Evolutionary conservation across 2,888 invertebrate species (phyloP), one percentile per base, ranked within the genome.

Genomic region (Suillia variegata): DNA sequence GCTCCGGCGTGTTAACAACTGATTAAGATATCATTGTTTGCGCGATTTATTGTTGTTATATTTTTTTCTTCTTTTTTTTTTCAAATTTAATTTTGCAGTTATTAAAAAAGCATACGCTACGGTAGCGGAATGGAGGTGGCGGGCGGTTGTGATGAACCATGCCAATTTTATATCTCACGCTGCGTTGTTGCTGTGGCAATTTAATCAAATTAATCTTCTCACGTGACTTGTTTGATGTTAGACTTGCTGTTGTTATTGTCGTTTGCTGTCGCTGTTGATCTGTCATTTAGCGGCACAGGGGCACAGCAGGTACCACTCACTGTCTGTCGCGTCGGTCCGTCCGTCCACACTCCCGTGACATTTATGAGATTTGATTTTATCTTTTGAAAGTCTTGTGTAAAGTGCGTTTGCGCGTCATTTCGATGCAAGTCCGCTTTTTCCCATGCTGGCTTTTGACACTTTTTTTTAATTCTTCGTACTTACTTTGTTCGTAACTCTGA

Each of bases 151-250:
- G 47, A 8, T 26, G 26, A 26, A 51, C 54, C 38, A 5, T 22
- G n/a, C n/a, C n/a, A n/a, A n/a, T 60, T 26, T 26, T 47, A 58
- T 52, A 58, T 66, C 62, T 62, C 77, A 69, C 59, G 74, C 69
- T 69, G 71, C 56, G 70, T 66, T n/a, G 75, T 78, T 74, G 71
- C 76, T 71, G 71, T 76, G 76, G 70, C 70, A 76, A 77, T 75
- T 70, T 78, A 77, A 75, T 77, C 71, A 78, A 77, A 77, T 78
- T 78, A 76, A 71, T 71, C 68, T 76, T 75, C 78, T 74, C 77
- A 75, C 75, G 77, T 77, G 66, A 65, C 69, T 31, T n/a, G n/a
- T n/a, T 33, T 52, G 57, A 52, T 52, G 64, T 59, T 68, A 65
- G 62, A 31, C 60, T 59, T 69, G 67, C 67, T 61, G 58, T 53